A percentile compares a stretch with the other conserved stretches of the same genome.
phyloP scores from a whole-genome alignment of 1,140 invertebrate genomes.

The Hydropsyche tenuis region DNA sequence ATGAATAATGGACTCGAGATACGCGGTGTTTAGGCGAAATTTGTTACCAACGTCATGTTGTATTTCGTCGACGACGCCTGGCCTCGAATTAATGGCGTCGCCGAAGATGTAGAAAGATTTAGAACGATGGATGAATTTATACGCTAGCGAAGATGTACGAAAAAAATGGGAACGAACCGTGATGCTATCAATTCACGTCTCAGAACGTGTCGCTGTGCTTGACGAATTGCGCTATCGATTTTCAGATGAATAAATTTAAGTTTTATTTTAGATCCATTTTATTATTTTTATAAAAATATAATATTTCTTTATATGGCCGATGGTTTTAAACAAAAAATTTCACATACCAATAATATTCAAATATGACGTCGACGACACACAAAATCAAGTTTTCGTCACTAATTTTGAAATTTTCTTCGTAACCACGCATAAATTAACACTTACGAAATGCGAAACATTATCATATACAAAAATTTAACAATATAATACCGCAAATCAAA shows the following conservation, averaged over 20 bases:
- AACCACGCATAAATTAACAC: too few relatives aligned
- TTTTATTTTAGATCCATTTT: too few relatives aligned
- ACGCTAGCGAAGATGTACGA: neutral
- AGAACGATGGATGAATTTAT: neutral
- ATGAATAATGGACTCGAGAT: conserved; percentile 22
- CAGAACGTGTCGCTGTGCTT: neutral
- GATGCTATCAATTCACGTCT: conserved; percentile 11
- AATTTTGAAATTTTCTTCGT: too few relatives aligned
- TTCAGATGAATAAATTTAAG: too few relatives aligned
- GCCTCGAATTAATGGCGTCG: conserved; percentile 9
- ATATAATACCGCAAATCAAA: too few relatives aligned
- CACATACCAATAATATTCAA: too few relatives aligned
- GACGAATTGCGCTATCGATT: too few relatives aligned
- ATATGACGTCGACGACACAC: too few relatives aligned
- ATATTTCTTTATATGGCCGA: neutral
- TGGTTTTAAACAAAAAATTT: neutral
- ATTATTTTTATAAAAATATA: too few relatives aligned
- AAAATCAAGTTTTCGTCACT: too few relatives aligned
- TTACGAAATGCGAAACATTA: too few relatives aligned
- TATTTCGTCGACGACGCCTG: neutral
- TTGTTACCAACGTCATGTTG: conserved; percentile 21
- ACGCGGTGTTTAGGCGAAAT: conserved; percentile 25
- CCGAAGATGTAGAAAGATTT: conserved; percentile 6
- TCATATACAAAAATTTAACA: too few relatives aligned
- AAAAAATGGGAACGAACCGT: neutral